phyloP scores from a whole-genome alignment of 2,797 vertebrate species.

The Poeciliopsis infans region DNA sequence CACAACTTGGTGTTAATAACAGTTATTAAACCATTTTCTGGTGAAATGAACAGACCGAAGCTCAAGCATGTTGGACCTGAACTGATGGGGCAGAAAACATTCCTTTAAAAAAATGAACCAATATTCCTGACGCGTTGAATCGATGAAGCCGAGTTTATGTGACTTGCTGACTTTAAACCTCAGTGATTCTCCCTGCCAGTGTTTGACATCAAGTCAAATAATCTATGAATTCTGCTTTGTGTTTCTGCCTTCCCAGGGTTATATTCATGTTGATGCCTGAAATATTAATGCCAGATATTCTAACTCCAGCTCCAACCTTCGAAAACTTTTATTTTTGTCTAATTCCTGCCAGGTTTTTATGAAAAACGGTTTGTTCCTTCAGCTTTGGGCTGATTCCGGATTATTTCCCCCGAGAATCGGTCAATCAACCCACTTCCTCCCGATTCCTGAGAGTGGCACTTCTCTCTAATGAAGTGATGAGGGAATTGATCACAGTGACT shows the following conservation, averaged over 20 bases:
- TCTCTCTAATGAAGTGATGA: slow-evolving; percentile 1
- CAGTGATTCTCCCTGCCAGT: background rate
- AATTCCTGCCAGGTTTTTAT: background rate
- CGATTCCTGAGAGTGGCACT: background rate
- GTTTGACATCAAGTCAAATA: background rate
- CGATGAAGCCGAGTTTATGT: background rate
- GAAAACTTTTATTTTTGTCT: background rate
- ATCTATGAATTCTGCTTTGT: background rate
- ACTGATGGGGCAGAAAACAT: background rate
- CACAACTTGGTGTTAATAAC: background rate
- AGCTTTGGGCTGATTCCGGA: slow-evolving; percentile 4
- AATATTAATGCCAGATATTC: background rate
- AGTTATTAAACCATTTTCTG: background rate
- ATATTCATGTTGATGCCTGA: background rate
- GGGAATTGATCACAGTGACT: background rate
- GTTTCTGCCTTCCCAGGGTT: background rate
- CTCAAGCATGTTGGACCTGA: background rate
- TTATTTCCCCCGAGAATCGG: background rate
- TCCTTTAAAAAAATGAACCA: background rate
- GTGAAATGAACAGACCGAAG: background rate
- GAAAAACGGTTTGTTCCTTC: background rate
- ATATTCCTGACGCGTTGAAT: background rate
- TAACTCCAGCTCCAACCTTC: background rate
- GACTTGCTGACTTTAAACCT: background rate
- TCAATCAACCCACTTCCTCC: slow-evolving; percentile 2